These are phyloP conservation scores for Torymus texanus DNA, from an alignment of 2,888 invertebrate genomes.

Conservation along the genomic window DNA sequence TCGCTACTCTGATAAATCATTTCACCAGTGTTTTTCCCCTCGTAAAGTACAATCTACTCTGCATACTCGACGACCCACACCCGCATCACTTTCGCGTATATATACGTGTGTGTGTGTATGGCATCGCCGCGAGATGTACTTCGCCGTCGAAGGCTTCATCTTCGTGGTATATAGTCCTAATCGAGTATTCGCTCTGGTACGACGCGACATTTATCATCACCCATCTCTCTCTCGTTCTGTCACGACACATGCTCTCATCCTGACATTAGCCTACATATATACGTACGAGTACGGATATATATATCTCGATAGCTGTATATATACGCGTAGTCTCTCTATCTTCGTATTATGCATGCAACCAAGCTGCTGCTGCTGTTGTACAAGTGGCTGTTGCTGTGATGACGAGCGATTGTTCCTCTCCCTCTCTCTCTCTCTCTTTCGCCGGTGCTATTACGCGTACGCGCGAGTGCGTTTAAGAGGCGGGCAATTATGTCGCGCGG, in stretches of 20 bases:
- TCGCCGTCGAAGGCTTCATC: not conserved
- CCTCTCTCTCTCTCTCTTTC: not conserved
- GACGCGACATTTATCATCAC: conserved; percentile 44
- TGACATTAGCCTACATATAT: conserved; percentile 69
- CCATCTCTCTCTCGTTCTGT: conserved; percentile 59
- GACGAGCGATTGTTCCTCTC: conserved; percentile 38
- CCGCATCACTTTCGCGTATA: no score
- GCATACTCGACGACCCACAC: not conserved
- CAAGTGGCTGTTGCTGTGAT: not conserved
- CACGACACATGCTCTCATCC: conserved; percentile 64
- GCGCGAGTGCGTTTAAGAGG: not conserved
- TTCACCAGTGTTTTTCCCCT: not conserved
- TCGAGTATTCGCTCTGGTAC: not conserved
- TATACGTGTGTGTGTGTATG: no score
- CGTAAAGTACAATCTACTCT: not conserved
- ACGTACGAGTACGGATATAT: not conserved
- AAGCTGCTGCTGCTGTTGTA: not conserved
- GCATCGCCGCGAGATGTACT: no score
- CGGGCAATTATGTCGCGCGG: conserved; percentile 39
- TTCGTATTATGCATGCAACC: not conserved
- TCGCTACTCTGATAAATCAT: no score
- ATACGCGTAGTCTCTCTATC: not conserved
- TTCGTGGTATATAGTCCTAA: not conserved
- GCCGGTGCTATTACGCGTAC: not conserved
- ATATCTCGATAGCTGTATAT: not conserved